Conservation (phyloP, 2,797 vertebrate genomes). For the Poeciliopsis turneri region DNA sequence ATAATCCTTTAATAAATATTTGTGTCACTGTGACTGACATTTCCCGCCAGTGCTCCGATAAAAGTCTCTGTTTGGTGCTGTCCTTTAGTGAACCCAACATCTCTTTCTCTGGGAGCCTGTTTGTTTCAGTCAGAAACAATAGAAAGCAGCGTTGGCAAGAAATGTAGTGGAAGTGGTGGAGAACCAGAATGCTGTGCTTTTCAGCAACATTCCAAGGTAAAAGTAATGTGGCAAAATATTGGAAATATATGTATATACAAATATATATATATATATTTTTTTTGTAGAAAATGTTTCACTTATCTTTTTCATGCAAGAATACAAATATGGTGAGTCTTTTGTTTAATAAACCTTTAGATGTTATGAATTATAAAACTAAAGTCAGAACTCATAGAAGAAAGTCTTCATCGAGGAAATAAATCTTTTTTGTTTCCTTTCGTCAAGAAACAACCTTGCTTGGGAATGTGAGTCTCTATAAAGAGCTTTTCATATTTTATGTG, state of each 20-base stretch:
- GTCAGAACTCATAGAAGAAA: not conserved
- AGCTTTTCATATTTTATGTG: not conserved
- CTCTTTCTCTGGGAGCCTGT: conserved; percentile 14
- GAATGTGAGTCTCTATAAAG: not conserved
- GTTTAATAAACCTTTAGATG: not conserved
- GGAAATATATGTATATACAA: no score
- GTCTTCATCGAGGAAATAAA: not conserved
- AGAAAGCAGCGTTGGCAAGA: conserved; percentile 1
- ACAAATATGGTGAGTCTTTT: not conserved
- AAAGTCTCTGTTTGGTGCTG: conserved; percentile 37
- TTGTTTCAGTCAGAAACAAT: conserved; percentile 20
- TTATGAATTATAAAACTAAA: not conserved
- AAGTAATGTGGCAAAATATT: not conserved
- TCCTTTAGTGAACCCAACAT: conserved; percentile 35
- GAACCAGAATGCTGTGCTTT: conserved; percentile 9
- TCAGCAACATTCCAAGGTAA: not conserved
- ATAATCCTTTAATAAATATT: conserved; percentile 50
- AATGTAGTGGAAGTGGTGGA: not conserved
- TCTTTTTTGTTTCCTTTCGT: not conserved
- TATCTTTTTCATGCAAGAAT: conserved; percentile 8
- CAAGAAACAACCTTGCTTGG: not conserved
- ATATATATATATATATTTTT: not conserved
- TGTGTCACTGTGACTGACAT: conserved; percentile 37
- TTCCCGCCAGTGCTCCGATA: conserved; percentile 34
- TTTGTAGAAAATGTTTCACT: not conserved